Conservation (phyloP, 2,113 vertebrate species). For the Symphodus melops region DNA sequence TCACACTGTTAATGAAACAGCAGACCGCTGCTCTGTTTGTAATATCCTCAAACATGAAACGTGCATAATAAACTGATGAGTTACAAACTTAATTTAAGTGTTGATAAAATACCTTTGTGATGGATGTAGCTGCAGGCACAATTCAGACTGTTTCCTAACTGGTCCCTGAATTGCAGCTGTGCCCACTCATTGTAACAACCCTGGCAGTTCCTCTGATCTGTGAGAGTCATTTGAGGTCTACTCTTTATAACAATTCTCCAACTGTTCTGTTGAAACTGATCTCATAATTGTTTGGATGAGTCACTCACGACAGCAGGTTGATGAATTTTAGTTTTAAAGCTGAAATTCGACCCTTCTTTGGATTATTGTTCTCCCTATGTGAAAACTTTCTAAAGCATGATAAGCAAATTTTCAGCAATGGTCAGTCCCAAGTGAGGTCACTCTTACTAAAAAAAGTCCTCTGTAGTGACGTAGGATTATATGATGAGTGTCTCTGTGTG, state of each 20-base stretch:
- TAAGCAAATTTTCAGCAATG: neutral
- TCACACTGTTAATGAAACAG: neutral
- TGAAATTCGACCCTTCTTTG: neutral
- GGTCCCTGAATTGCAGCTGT: constrained; percentile 32
- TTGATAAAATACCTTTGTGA: constrained; percentile 15
- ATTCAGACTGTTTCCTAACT: constrained; percentile 42
- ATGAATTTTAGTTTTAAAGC: constrained; percentile 18
- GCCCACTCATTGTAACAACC: constrained; percentile 40
- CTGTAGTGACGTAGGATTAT: constrained; percentile 8
- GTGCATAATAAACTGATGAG: constrained; percentile 3
- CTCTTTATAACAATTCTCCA: constrained; percentile 58
- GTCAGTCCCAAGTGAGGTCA: constrained; percentile 2
- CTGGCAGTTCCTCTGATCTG: constrained; percentile 57
- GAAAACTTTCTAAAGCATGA: neutral
- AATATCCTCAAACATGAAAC: neutral
- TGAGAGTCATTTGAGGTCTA: constrained; percentile 37
- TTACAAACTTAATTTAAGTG: neutral
- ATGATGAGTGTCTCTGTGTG: constrained; percentile 21
- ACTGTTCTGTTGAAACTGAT: constrained; percentile 68
- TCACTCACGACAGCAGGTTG: constrained; percentile 1
- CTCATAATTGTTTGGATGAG: constrained; percentile 51
- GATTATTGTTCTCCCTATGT: neutral
- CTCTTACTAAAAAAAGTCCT: neutral
- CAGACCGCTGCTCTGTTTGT: neutral
- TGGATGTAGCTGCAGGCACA: neutral